Evolutionary conservation across 1,140 invertebrate genomes (phyloP).

Genomic region (Pogonomyrmex californicus): DNA sequence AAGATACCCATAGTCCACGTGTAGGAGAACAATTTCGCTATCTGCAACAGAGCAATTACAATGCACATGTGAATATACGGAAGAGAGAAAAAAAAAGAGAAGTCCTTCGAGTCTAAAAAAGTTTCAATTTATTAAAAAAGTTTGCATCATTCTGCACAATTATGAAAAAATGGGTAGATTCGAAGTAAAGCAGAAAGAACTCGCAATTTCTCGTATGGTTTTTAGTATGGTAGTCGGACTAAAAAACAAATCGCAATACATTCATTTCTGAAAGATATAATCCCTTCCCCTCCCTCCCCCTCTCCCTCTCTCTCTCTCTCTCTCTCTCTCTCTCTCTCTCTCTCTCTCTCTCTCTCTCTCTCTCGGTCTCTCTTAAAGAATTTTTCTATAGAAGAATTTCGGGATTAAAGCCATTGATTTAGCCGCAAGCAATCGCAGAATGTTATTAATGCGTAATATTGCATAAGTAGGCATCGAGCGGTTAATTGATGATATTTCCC

Average conservation of each 20-base stretch:
- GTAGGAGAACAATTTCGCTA: slow-evolving; percentile 92
- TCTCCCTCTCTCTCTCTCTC: too few relatives aligned
- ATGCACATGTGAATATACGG: not conserved
- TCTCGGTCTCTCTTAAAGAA: not conserved
- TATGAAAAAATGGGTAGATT: not conserved
- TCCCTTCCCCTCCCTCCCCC: too few relatives aligned
- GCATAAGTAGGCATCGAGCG: not conserved
- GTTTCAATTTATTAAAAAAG: not conserved
- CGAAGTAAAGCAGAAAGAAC: not conserved
- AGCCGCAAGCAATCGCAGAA: not conserved
- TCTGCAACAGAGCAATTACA: slow-evolving; percentile 86
- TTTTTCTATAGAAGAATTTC: not conserved
- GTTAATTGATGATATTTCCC: slow-evolving; percentile 3
- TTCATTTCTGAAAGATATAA: too few relatives aligned
- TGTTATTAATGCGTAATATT: not conserved
- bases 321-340: too few relatives aligned
- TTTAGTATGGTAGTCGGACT: not conserved
- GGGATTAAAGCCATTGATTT: not conserved
- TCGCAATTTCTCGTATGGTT: not conserved
- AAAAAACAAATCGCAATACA: not conserved
- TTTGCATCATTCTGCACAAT: not conserved
- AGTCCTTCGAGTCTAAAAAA: not conserved
- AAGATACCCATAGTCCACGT: slow-evolving; percentile 92
- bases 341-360: too few relatives aligned
- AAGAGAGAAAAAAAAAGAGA: not conserved